Evolutionary conservation across 2,113 vertebrate genomes (phyloP).

Genomic region (Numida meleagris): DNA sequence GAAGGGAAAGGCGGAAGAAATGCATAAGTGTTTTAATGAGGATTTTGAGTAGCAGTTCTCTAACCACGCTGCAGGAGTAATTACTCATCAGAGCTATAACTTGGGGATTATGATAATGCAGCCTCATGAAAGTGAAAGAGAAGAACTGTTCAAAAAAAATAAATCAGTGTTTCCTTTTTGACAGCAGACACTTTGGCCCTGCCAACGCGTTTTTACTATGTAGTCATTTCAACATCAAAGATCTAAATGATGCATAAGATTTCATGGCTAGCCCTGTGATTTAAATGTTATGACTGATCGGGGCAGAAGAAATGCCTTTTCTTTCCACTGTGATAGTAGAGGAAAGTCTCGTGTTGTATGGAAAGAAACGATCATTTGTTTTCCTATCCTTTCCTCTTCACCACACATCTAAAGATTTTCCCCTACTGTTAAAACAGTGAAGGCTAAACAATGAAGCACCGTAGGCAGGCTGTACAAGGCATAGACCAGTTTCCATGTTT

Average conservation of each 20-base stretch:
- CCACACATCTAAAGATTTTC: slow-evolving; percentile 63
- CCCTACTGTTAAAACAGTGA: slow-evolving; percentile 57
- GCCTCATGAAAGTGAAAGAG: slow-evolving; percentile 2
- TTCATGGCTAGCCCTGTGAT: slow-evolving; percentile 44
- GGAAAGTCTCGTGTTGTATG: slow-evolving; percentile 53
- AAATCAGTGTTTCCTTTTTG: slow-evolving; percentile 50
- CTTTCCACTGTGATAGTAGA: slow-evolving; percentile 32
- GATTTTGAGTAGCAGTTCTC: slow-evolving; percentile 16
- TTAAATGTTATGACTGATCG: slow-evolving; percentile 56
- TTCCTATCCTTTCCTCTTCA: neutral
- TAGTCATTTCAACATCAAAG: slow-evolving; percentile 73
- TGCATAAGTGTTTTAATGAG: slow-evolving; percentile 12
- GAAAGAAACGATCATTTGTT: slow-evolving; percentile 9
- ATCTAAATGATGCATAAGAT: slow-evolving; percentile 71
- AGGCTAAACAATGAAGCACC: slow-evolving; percentile 59
- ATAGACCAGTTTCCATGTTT: slow-evolving; percentile 19
- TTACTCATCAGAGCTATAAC: slow-evolving; percentile 21
- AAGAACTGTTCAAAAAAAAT: slow-evolving; percentile 28
- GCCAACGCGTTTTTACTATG: slow-evolving; percentile 59
- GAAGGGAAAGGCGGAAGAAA: slow-evolving; percentile 21
- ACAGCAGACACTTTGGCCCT: slow-evolving; percentile 49
- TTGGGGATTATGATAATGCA: neutral
- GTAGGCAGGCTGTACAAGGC: slow-evolving; percentile 49
- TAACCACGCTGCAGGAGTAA: neutral
- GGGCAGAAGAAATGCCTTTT: slow-evolving; percentile 60